These are phyloP conservation scores for Phasianus colchicus DNA, from an alignment of 2,113 vertebrate species.

Conservation along the genomic window DNA sequence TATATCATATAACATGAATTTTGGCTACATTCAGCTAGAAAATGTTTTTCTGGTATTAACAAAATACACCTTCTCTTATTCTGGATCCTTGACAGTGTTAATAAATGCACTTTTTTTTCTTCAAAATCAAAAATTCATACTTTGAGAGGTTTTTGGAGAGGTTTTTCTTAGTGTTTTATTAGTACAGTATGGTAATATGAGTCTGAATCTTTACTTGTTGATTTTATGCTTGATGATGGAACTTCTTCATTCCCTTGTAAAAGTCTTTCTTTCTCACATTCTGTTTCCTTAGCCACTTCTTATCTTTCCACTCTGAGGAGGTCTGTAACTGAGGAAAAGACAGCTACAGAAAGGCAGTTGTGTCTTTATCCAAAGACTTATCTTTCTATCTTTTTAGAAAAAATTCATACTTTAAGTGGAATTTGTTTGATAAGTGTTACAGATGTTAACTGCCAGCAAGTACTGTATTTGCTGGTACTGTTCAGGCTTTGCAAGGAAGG, in stretches of 20 bases:
- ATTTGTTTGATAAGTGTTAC: not conserved
- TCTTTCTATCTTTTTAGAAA: not conserved
- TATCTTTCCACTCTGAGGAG: not conserved
- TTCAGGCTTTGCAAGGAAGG: conserved; percentile 58
- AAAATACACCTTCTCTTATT: not conserved
- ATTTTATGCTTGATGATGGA: not conserved
- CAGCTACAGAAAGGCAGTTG: not conserved
- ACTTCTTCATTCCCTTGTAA: not conserved
- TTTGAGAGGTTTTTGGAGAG: too few relatives aligned
- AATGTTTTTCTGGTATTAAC: not conserved
- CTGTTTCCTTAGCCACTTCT: not conserved
- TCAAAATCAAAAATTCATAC: too few relatives aligned
- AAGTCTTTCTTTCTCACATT: not conserved
- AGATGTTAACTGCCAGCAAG: not conserved
- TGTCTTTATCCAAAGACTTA: not conserved
- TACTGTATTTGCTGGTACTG: conserved; percentile 1
- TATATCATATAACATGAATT: not conserved
- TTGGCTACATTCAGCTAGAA: not conserved
- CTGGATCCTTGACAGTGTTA: not conserved
- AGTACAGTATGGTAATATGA: not conserved
- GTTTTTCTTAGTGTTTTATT: not conserved
- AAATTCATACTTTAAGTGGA: not conserved
- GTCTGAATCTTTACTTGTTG: not conserved
- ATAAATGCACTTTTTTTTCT: not conserved
- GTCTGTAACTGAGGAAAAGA: not conserved